phyloP scores from a whole-genome alignment of 2,888 invertebrate species.

The Andrena flavipes region DNA sequence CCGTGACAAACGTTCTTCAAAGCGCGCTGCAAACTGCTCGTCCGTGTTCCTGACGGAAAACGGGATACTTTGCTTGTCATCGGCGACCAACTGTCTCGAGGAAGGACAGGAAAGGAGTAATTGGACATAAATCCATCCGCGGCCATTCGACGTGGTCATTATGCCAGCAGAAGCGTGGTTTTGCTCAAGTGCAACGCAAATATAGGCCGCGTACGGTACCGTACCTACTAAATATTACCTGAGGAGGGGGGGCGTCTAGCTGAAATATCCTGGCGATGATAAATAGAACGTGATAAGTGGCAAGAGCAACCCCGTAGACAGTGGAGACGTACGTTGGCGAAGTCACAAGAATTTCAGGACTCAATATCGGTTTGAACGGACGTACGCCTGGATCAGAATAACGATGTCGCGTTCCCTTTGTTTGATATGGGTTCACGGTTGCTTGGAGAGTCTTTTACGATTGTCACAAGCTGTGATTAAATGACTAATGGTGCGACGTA shows the following conservation, averaged over 20 bases:
- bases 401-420: slow-evolving; percentile 38
- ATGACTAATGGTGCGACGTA: neutral
- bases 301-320: slow-evolving; percentile 49
- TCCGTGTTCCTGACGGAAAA: neutral
- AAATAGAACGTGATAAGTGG: slow-evolving; percentile 71
- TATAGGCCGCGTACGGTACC: slow-evolving; percentile 67
- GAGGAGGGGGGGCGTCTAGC: slow-evolving; percentile 31
- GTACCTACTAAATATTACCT: slow-evolving; percentile 72
- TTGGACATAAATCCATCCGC: slow-evolving; percentile 76
- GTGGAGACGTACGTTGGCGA: slow-evolving; percentile 40
- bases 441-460: slow-evolving; percentile 8
- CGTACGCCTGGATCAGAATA: slow-evolving; percentile 33
- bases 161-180: slow-evolving; percentile 65
- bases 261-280: slow-evolving; percentile 67
- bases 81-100: slow-evolving; percentile 10
- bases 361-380: slow-evolving; percentile 45
- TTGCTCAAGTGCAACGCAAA: slow-evolving; percentile 76
- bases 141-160: slow-evolving; percentile 71
- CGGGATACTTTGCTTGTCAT: slow-evolving; percentile 15
- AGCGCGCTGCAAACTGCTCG: neutral
- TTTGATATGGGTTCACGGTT: slow-evolving; percentile 21
- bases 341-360: slow-evolving; percentile 57
- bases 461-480: slow-evolving; percentile 16
- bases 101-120: slow-evolving; percentile 70
- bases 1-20: neutral